Percentiles rank a stretch among this genome's conserved stretches.
Conservation (phyloP, 2,113 vertebrate species). For the Mirounga angustirostris region DNA sequence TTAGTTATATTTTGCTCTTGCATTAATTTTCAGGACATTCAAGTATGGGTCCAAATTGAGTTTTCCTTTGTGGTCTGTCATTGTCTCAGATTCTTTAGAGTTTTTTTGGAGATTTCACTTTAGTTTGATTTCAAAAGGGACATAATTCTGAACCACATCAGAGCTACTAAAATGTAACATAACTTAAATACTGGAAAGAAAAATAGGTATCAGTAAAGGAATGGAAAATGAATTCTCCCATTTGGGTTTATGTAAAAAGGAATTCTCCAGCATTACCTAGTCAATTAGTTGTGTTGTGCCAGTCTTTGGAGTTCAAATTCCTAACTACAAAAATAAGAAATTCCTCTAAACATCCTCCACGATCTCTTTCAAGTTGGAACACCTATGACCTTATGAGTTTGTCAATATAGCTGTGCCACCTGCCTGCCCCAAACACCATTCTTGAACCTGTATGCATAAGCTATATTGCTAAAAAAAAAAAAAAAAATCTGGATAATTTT, state of each 20-base stretch:
- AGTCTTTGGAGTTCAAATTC: background rate
- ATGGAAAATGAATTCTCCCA: background rate
- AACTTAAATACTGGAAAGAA: background rate
- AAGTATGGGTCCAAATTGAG: slow-evolving; percentile 1
- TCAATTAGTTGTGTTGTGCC: background rate
- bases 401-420: background rate
- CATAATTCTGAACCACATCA: fast-evolving
- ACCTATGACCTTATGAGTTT: background rate
- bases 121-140: slow-evolving; percentile 25
- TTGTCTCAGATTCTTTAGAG: background rate
- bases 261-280: background rate
- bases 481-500: background rate
- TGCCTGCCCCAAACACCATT: background rate
- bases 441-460: background rate
- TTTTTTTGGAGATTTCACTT: slow-evolving; percentile 11
- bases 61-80: background rate
- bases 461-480: background rate
- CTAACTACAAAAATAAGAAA: slow-evolving; percentile 41
- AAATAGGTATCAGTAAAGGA: fast-evolving
- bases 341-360: background rate
- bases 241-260: background rate
- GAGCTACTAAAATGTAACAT: background rate
- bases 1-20: slow-evolving; percentile 1
- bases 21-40: slow-evolving; percentile 26
- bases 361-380: background rate